Conservation (phyloP, 1,140 invertebrate genomes). For the Rhagoletis zephyria region DNA sequence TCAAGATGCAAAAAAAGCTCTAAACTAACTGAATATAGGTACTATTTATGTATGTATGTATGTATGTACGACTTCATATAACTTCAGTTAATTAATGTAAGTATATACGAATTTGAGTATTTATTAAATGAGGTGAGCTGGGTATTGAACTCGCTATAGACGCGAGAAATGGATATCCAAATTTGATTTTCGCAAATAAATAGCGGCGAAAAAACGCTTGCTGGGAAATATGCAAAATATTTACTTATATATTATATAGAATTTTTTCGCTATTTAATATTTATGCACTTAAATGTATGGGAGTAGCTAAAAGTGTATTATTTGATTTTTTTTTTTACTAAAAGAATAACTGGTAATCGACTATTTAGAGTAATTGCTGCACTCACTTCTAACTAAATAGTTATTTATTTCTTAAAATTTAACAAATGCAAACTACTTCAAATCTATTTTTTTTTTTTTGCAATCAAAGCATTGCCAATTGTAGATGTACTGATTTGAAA, state of each 20-base stretch:
- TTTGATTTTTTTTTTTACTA: not conserved
- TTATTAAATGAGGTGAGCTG: not conserved
- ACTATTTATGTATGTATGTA: not conserved
- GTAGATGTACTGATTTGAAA: not conserved
- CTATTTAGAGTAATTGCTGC: not conserved
- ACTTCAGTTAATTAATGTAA: not conserved
- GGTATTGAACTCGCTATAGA: not conserved
- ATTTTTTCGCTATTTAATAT: not conserved
- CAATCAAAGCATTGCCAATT: not conserved
- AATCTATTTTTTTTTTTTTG: not conserved
- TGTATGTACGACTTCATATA: not conserved
- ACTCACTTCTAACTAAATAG: not conserved
- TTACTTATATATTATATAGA: not conserved
- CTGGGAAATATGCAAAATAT: not conserved
- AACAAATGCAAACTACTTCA: conserved; percentile 29
- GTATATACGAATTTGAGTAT: not conserved
- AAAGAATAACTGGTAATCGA: not conserved
- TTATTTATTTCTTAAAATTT: not conserved
- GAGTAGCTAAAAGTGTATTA: not conserved
- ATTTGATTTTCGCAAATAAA: not conserved
- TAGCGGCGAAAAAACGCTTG: not conserved
- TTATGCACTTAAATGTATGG: not conserved
- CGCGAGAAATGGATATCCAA: not conserved
- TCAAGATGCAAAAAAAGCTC: conserved; percentile 20
- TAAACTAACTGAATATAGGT: not conserved